phyloP scores from a whole-genome alignment of 64 coral and sea anemone genomes.

The Stichodactyla helianthus region DNA sequence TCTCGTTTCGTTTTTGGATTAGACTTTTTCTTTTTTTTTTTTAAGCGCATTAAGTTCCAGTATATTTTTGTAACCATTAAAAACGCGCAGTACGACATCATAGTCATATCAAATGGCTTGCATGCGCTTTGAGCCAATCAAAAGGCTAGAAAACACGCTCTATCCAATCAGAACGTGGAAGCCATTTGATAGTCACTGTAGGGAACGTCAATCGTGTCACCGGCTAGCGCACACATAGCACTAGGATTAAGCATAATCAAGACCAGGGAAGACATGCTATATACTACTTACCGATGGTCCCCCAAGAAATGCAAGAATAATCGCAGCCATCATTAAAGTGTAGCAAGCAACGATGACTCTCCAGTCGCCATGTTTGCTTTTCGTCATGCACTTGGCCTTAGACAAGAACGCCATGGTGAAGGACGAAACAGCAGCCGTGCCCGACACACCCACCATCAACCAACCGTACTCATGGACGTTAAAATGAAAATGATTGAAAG shows the following conservation, averaged over 20 bases:
- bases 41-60: not conserved
- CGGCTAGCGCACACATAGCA: no score
- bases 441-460: conserved; percentile 71
- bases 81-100: no score
- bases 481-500: conserved; percentile 53
- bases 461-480: conserved; percentile 41
- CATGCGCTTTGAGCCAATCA: not conserved
- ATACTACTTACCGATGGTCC: conserved; percentile 48
- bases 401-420: conserved; percentile 35
- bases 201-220: no score
- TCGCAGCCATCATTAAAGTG: conserved; percentile 42
- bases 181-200: not conserved
- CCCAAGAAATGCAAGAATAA: conserved; percentile 47
- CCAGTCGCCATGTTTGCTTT: conserved; percentile 31
- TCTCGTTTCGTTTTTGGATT: no score
- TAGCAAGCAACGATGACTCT: conserved; percentile 25
- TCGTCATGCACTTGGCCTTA: conserved; percentile 43
- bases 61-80: no score
- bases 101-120: not conserved
- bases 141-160: not conserved
- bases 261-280: no score
- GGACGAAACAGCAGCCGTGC: conserved; percentile 21
- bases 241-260: no score
- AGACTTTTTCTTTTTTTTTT: no score
- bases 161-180: not conserved